Conservation (phyloP, 1,140 invertebrate genomes). For the Nomia melanderi region DNA sequence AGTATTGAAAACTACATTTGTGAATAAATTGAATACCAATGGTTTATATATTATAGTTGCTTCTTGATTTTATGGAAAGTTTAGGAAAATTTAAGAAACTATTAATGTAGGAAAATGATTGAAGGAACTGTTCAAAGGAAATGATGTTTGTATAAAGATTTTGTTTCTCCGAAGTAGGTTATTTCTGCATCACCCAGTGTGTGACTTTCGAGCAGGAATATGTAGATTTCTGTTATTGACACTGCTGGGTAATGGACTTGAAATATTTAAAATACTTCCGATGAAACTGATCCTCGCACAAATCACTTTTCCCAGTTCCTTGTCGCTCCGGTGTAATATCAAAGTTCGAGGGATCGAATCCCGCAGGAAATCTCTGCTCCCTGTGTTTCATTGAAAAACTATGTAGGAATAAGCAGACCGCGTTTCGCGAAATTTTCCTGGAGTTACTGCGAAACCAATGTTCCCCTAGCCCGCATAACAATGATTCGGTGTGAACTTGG, state of each 20-base stretch:
- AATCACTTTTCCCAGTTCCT: not conserved
- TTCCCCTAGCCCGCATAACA: not conserved
- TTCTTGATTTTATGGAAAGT: too few relatives aligned
- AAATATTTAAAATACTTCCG: not conserved
- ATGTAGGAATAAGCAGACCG: not conserved
- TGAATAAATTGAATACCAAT: too few relatives aligned
- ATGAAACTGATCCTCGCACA: not conserved
- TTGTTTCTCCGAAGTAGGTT: too few relatives aligned
- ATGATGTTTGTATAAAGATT: too few relatives aligned
- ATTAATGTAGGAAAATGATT: too few relatives aligned
- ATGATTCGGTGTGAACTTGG: not conserved
- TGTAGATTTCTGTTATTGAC: too few relatives aligned
- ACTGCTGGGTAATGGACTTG: not conserved
- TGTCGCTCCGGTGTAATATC: not conserved
- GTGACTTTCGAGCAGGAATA: too few relatives aligned
- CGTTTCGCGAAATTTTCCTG: not conserved
- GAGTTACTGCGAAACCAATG: not conserved
- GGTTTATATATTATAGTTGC: too few relatives aligned
- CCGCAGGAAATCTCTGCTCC: not conserved
- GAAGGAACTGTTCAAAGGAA: too few relatives aligned
- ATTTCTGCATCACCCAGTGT: too few relatives aligned
- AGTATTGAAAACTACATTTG: too few relatives aligned
- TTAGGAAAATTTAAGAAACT: too few relatives aligned
- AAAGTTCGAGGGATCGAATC: not conserved
- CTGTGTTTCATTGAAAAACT: not conserved